Conservation (phyloP, 2,888 invertebrate genomes). For the Tipula vernalis region DNA sequence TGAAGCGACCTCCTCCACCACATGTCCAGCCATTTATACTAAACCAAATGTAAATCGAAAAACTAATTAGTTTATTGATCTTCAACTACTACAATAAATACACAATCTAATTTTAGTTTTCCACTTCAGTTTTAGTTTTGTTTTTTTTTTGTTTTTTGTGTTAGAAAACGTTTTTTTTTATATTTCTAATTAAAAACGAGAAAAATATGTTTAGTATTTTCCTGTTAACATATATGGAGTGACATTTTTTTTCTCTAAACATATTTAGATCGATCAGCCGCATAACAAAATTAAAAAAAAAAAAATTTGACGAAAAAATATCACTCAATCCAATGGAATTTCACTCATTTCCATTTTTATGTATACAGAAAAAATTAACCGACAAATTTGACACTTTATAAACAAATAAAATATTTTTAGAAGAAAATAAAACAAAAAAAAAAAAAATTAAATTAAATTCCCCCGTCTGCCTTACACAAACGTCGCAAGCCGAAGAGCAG, state of each 20-base stretch:
- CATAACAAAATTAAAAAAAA: neutral
- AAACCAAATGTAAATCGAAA: neutral
- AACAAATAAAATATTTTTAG: slow-evolving; percentile 7
- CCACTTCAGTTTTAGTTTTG: neutral
- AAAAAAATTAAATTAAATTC: neutral
- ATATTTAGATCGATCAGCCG: neutral
- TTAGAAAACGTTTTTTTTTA: neutral
- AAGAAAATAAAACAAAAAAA: neutral
- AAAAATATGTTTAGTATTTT: neutral
- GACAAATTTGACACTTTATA: neutral
- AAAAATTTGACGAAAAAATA: neutral
- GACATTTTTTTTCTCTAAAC: neutral
- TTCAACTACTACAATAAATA: neutral
- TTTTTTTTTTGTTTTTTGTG: too few species aligned
- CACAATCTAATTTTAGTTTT: neutral
- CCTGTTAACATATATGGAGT: neutral
- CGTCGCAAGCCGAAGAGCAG: neutral
- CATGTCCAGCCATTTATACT: too few species aligned
- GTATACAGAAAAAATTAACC: neutral
- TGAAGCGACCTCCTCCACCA: neutral
- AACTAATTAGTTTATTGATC: neutral
- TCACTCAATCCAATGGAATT: neutral
- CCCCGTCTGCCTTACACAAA: neutral
- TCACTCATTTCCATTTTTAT: neutral
- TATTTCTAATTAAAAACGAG: neutral